Evolutionary conservation across 2,113 vertebrate species (phyloP).

Genomic region (Hymenochirus boettgeri): DNA sequence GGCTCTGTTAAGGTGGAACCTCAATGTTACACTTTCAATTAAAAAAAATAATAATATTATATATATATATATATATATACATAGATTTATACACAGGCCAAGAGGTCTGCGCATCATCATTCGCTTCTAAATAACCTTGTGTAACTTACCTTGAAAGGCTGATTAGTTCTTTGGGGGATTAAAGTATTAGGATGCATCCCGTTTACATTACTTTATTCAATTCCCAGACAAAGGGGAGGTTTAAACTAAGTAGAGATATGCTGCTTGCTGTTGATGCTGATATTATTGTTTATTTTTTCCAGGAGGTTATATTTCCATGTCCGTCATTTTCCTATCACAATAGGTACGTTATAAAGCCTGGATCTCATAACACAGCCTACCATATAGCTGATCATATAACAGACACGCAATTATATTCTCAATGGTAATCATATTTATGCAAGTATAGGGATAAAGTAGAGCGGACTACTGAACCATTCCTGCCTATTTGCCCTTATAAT

Average conservation of each 20-base stretch:
- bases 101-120: constrained; percentile 59
- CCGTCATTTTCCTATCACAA: not conserved
- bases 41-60: constrained; percentile 51
- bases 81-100: constrained; percentile 3
- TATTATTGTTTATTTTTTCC: not conserved
- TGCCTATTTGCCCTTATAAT: too few relatives aligned
- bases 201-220: constrained; percentile 48
- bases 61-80: not conserved
- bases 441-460: too few relatives aligned
- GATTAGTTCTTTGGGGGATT: constrained; percentile 58
- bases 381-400: too few relatives aligned
- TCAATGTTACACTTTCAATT: constrained; percentile 74
- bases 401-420: too few relatives aligned
- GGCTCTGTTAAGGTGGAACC: constrained; percentile 97
- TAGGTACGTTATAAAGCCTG: too few relatives aligned
- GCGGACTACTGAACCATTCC: too few relatives aligned
- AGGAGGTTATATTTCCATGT: not conserved
- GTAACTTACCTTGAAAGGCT: constrained; percentile 41
- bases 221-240: constrained; percentile 44
- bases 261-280: not conserved
- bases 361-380: too few relatives aligned
- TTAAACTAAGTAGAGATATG: constrained; percentile 3
- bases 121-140: constrained; percentile 47
- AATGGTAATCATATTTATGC: too few relatives aligned
- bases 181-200: constrained; percentile 51